Evolutionary conservation across 1,140 invertebrate genomes (phyloP).

Genomic region (Lethrus apterus): DNA sequence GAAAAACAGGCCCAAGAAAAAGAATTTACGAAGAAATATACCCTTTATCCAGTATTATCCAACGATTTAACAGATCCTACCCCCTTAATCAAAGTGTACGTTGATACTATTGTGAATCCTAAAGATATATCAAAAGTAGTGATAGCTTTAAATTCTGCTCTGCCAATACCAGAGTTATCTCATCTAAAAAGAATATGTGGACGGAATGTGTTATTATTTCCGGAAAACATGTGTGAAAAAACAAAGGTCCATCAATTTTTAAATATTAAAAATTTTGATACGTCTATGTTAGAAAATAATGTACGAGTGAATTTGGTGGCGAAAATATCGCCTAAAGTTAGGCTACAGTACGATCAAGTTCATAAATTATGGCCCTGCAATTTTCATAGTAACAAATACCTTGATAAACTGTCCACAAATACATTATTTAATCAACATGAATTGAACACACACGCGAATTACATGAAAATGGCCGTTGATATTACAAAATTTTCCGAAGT

Average conservation of each 20-base stretch:
- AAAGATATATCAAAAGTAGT: conserved; percentile 59
- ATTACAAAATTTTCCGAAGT: conserved; percentile 36
- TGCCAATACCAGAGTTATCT: conserved; percentile 52
- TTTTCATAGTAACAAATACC: conserved; percentile 69
- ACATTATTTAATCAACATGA: conserved; percentile 56
- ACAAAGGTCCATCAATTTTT: conserved; percentile 45
- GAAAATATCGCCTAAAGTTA: conserved; percentile 51
- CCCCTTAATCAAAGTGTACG: conserved; percentile 50
- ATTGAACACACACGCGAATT: conserved; percentile 49
- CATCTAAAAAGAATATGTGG: conserved; percentile 69
- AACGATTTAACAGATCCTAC: conserved; percentile 47
- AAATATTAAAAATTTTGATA: conserved; percentile 44
- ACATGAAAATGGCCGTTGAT: conserved; percentile 56
- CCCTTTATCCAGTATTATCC: conserved; percentile 45
- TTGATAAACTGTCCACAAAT: conserved; percentile 57
- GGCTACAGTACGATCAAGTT: conserved; percentile 57
- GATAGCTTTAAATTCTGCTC: conserved; percentile 46
- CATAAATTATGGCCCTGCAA: conserved; percentile 72
- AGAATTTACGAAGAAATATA: conserved; percentile 1
- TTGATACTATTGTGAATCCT: conserved; percentile 50
- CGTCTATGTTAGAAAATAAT: conserved; percentile 45
- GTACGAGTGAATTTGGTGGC: conserved; percentile 55
- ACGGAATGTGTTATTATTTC: conserved; percentile 53
- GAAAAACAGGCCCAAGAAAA: too few relatives aligned
- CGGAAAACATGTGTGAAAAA: conserved; percentile 22